These are phyloP conservation scores for Sardina pilchardus DNA, from an alignment of 2,113 vertebrate genomes.

Conservation along the genomic window DNA sequence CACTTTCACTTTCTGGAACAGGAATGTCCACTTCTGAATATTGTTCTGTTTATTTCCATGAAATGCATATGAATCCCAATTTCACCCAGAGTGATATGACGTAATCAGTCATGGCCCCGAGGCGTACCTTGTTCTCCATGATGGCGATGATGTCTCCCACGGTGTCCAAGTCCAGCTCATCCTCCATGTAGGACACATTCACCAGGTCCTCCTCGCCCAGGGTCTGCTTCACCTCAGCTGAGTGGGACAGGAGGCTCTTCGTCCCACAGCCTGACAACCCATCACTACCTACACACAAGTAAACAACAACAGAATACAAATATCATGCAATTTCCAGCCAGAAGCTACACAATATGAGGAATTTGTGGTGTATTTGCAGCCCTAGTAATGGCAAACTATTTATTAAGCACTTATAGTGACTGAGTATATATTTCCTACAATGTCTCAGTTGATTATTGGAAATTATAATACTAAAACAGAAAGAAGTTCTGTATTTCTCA, in stretches of 20 bases:
- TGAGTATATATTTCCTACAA: too few relatives aligned
- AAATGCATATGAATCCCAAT: background rate
- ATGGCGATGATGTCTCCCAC: conserved; percentile 96
- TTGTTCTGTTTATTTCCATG: background rate
- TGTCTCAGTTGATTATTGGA: too few relatives aligned
- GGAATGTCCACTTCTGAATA: too few relatives aligned
- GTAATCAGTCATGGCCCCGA: background rate
- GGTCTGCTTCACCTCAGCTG: conserved; percentile 79
- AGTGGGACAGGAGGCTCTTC: conserved; percentile 35
- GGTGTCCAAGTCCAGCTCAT: conserved; percentile 92
- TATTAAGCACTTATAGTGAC: too few relatives aligned
- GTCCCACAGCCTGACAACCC: conserved; percentile 20
- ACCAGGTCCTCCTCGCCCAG: conserved; percentile 85
- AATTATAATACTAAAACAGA: too few relatives aligned
- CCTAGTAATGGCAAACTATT: background rate
- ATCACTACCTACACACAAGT: conserved; percentile 47
- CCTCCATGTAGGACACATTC: conserved; percentile 86
- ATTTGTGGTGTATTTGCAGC: background rate
- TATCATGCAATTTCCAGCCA: background rate
- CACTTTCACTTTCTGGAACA: too few relatives aligned
- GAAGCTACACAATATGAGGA: background rate
- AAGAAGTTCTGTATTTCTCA: too few relatives aligned
- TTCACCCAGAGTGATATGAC: background rate
- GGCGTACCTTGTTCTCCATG: conserved; percentile 81
- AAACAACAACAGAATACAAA: background rate